Conservation (phyloP, 2,113 vertebrate species). For the western clawed frog (Xenopus tropicalis) region UCB_Xtro_10.0 CM004443.2:100950001-100950500, state of each 20-base stretch:
- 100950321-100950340: background rate
- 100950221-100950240: slow-evolving; percentile 26
- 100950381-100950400: too few relatives aligned
- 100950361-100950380: too few relatives aligned
- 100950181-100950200: slow-evolving; percentile 17
- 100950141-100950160: background rate
- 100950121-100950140: background rate
- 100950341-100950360: background rate
- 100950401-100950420: background rate
- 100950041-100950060: too few relatives aligned
- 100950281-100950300: slow-evolving; percentile 10
- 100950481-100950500: too few relatives aligned
- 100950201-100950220: slow-evolving; percentile 31
- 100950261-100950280: slow-evolving; percentile 17
- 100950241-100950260: slow-evolving; percentile 7
- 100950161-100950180: slow-evolving; percentile 9
- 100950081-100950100: slow-evolving; percentile 2
- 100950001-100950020: too few relatives aligned
- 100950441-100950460: background rate
- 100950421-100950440: background rate
- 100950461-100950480: too few relatives aligned
- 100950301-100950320: background rate
- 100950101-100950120: background rate
- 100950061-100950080: slow-evolving; percentile 17
- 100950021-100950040: too few relatives aligned